These are phyloP conservation scores for Stenodema calcarata DNA, from an alignment of 2,888 invertebrate genomes.

Conservation along the genomic window DNA sequence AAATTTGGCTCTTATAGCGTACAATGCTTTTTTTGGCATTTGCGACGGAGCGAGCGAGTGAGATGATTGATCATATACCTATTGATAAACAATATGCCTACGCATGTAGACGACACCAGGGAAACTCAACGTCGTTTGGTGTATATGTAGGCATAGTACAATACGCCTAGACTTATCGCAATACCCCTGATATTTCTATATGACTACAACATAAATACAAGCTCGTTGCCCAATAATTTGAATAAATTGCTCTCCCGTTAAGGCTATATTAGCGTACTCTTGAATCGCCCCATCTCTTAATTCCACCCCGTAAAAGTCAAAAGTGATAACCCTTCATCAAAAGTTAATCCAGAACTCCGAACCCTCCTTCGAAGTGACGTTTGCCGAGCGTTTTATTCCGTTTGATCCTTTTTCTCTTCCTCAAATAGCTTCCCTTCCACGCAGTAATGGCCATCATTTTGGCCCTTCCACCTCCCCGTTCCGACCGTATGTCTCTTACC, in stretches of 20 bases:
- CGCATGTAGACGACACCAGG: no score
- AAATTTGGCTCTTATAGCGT: no score
- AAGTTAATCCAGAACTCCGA: not conserved
- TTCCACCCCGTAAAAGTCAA: not conserved
- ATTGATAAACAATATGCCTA: no score
- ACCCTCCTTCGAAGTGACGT: not conserved
- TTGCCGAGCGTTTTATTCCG: not conserved
- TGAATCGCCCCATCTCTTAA: not conserved
- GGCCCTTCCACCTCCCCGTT: not conserved
- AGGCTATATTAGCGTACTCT: not conserved
- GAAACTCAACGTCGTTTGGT: no score
- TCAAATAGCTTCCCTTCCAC: not conserved
- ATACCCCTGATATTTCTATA: no score
- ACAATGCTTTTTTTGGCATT: no score
- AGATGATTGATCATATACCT: no score
- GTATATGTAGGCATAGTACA: no score
- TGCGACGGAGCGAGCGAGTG: no score
- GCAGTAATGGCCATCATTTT: slow-evolving; percentile 8
- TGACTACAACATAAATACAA: no score
- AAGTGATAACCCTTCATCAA: slow-evolving; percentile 20
- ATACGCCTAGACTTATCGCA: no score
- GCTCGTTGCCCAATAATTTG: not conserved
- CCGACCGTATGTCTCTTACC: slow-evolving; percentile 2
- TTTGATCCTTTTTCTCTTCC: not conserved
- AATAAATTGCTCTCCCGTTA: no score